Percentiles rank a stretch among this genome's conserved stretches.
Evolutionary conservation across 2,888 invertebrate genomes (phyloP).

Genomic region (Epinotia bilunana): DNA sequence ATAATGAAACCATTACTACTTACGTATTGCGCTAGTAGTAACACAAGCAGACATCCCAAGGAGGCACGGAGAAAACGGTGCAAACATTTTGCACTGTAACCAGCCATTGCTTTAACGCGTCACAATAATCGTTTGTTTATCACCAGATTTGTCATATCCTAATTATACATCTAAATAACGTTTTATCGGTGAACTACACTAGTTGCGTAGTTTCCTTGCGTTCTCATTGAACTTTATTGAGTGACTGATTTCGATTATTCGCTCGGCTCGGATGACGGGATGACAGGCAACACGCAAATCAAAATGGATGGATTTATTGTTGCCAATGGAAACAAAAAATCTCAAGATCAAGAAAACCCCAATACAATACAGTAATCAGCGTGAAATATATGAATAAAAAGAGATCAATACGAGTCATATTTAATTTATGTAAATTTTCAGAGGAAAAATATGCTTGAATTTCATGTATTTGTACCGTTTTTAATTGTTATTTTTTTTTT

Average conservation of each 20-base stretch:
- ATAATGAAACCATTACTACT: constrained; percentile 59
- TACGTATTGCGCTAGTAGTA: constrained; percentile 69
- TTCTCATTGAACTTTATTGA: constrained; percentile 41
- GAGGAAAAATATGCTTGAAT: too few relatives aligned
- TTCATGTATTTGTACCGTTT: not conserved
- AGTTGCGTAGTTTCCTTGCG: constrained; percentile 27
- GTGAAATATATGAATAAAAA: not conserved
- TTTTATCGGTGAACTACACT: constrained; percentile 18
- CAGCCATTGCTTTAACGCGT: constrained; percentile 66
- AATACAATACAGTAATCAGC: not conserved
- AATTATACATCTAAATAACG: constrained; percentile 53
- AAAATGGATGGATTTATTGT: constrained; percentile 41
- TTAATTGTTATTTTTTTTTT: not conserved
- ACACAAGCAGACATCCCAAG: constrained; percentile 67
- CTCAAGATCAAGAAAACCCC: not conserved
- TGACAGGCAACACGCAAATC: constrained; percentile 42
- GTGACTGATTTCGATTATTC: constrained; percentile 40
- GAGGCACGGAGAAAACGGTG: constrained; percentile 64
- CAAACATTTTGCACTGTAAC: constrained; percentile 56
- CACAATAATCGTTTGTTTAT: constrained; percentile 55
- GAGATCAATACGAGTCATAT: not conserved
- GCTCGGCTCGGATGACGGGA: constrained; percentile 25
- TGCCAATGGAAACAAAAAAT: constrained; percentile 16
- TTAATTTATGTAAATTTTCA: too few relatives aligned
- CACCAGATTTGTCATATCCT: constrained; percentile 68